These are phyloP conservation scores for Prunella himalayana DNA, from an alignment of 2,113 vertebrate species.

Conservation along the genomic window DNA sequence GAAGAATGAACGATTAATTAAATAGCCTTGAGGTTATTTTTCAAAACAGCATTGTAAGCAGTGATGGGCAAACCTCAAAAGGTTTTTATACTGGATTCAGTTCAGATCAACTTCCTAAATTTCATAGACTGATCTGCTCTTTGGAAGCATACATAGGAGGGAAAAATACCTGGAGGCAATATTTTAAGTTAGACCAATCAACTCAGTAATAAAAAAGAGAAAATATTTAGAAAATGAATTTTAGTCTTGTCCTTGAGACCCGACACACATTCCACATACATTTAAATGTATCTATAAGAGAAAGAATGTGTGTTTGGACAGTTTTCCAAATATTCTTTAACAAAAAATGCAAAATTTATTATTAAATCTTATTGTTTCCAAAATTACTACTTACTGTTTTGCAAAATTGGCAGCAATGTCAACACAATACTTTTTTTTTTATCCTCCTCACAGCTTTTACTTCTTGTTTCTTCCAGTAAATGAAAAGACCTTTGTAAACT, in stretches of 20 bases:
- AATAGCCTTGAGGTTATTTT: slow-evolving; percentile 64
- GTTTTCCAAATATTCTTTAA: neutral
- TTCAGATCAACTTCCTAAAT: slow-evolving; percentile 1
- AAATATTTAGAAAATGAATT: neutral
- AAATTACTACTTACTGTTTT: neutral
- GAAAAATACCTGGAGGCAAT: neutral
- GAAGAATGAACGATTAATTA: slow-evolving; percentile 70
- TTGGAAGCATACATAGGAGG: neutral
- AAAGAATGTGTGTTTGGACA: neutral
- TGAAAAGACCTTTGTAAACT: neutral
- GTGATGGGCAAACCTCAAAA: slow-evolving; percentile 9
- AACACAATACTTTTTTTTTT: neutral
- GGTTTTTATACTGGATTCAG: neutral
- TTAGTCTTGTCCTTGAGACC: neutral
- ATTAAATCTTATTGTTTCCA: neutral
- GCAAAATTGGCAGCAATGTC: neutral
- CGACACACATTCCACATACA: neutral
- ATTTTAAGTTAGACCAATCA: neutral
- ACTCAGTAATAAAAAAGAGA: neutral
- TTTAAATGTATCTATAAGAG: neutral
- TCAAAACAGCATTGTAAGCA: slow-evolving; percentile 54
- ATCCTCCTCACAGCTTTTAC: neutral
- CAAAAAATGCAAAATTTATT: neutral
- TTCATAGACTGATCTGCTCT: neutral
- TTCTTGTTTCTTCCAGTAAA: neutral